Evolutionary conservation across 1,140 invertebrate genomes (phyloP), one percentile per base, ranked within the genome.

Genomic region (Anastrepha ludens): DNA sequence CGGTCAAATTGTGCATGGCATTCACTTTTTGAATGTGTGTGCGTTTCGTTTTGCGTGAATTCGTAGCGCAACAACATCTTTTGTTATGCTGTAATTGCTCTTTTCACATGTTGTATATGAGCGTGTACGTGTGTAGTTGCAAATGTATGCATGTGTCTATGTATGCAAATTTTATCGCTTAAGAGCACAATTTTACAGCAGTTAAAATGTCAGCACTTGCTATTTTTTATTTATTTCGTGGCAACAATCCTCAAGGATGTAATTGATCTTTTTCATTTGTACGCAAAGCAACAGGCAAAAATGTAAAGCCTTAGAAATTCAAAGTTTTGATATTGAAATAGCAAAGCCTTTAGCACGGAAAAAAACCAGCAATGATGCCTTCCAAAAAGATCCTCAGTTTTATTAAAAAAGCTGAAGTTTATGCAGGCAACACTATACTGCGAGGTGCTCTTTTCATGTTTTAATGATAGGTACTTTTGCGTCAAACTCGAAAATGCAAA

Each of bases 151-250:
- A 39, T 11, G 50, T 11, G 11, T 6, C 6, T 55, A 55, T 11
- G 29, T 29, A 44, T 74, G 67, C 44, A 44, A 39, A 74, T 44
- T 74, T 74, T 74, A 74, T 74, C 67, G 67, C 17, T 74, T 74
- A 74, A 74, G 41, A 9, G 67, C 5, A 47, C 67, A 74, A 74
- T 74, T 74, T 74, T 74, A 74, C 67, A 74, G 67, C 15, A n/a
- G 67, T 74, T 74, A 74, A 74, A 74, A 74, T 74, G 67, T 74
- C 67, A 74, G 39, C 67, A 74, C 67, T 74, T 74, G 67, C 67
- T 47, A 44, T 74, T 74, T 74, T 47, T 74, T 74, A 74, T 47
- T 74, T 74, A 74, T 74, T 74, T 74, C 44, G 67, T n/a, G 44
- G 39, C 41, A n/a, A 44, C 67, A 74, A 44, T 39, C 67, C 67